phyloP scores from a whole-genome alignment of 2,797 vertebrate genomes.

The Myoxocephalus aenaeus region DNA sequence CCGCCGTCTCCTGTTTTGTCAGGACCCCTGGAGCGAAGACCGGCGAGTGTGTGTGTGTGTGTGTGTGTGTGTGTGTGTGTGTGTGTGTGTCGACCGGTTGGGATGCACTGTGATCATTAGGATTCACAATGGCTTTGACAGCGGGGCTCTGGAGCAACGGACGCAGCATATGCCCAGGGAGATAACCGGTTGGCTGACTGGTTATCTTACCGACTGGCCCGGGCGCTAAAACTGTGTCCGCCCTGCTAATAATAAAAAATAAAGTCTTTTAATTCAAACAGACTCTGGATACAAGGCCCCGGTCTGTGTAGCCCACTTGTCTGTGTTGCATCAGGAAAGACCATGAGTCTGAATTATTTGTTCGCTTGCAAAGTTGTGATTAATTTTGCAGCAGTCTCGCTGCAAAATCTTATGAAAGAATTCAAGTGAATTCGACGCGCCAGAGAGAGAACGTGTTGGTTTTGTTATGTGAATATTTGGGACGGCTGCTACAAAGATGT shows the following conservation, averaged over 20 bases:
- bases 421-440: conserved; percentile 43
- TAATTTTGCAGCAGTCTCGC: conserved; percentile 61
- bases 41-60: conserved; percentile 30
- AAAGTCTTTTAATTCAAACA: conserved; percentile 56
- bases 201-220: conserved; percentile 57
- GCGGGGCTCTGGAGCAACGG: conserved; percentile 68
- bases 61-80: conserved; percentile 26
- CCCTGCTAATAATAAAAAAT: conserved; percentile 40
- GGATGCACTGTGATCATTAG: conserved; percentile 80
- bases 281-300: conserved; percentile 23
- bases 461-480: conserved; percentile 31
- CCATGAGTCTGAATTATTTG: conserved; percentile 63
- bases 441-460: conserved; percentile 29
- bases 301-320: conserved; percentile 14
- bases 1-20: conserved; percentile 81
- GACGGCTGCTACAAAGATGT: conserved; percentile 18
- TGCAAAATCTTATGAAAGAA: too few species aligned
- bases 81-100: conserved; percentile 45
- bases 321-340: conserved; percentile 47
- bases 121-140: conserved; percentile 82
- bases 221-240: conserved; percentile 33
- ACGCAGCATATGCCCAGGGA: conserved; percentile 75
- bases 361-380: conserved; percentile 62
- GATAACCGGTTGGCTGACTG: conserved; percentile 69
- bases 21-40: conserved; percentile 79